phyloP scores from a whole-genome alignment of 2,797 vertebrate species.

The Cyprinella venusta region DNA sequence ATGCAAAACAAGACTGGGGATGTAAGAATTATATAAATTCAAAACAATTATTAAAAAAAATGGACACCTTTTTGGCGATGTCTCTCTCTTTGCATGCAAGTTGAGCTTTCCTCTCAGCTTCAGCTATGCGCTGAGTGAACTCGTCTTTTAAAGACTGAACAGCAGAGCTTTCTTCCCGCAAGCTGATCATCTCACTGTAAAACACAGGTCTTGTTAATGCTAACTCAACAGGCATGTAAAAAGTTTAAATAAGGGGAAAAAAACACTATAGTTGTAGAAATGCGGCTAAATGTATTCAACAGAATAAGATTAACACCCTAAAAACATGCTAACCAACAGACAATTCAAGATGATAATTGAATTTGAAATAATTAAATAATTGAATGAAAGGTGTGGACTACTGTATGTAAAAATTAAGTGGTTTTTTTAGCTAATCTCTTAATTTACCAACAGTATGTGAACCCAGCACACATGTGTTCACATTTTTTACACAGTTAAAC shows the following conservation, averaged over 20 bases:
- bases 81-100: conserved; percentile 97
- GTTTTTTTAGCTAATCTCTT: not conserved
- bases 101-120: conserved; percentile 94
- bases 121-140: conserved; percentile 96
- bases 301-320: not conserved
- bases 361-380: too few species aligned
- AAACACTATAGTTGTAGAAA: not conserved
- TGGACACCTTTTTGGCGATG: conserved; percentile 91
- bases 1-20: not conserved
- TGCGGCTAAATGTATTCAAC: not conserved
- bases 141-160: conserved; percentile 94
- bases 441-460: not conserved
- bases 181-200: conserved; percentile 89
- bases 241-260: not conserved
- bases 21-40: not conserved
- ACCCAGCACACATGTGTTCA: not conserved
- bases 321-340: not conserved
- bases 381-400: not conserved
- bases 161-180: conserved; percentile 92
- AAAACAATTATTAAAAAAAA: not conserved
- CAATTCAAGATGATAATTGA: not conserved
- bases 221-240: not conserved
- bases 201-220: conserved; percentile 44
- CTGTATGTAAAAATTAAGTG: not conserved
- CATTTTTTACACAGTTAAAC: too few species aligned